Evolutionary conservation across 2,888 invertebrate genomes (phyloP).

Genomic region (Pardosa pseudoannulata): DNA sequence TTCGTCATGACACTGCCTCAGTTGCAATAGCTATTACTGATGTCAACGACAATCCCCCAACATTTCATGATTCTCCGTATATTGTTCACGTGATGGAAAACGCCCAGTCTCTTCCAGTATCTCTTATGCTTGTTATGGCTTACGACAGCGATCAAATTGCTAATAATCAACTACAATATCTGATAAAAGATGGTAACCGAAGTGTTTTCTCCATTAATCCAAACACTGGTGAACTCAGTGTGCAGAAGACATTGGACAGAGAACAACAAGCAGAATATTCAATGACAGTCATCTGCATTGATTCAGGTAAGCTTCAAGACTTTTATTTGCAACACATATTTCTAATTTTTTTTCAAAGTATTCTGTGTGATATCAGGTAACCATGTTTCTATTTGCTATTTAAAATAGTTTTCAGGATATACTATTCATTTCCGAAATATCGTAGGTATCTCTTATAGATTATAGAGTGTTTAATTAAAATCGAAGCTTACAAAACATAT

Average conservation of each 20-base stretch:
- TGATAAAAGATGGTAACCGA: slow-evolving; percentile 93
- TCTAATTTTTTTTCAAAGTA: too few species aligned
- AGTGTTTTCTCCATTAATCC: slow-evolving; percentile 91
- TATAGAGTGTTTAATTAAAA: too few species aligned
- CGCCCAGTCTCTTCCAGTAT: slow-evolving; percentile 83
- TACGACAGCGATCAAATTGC: slow-evolving; percentile 94
- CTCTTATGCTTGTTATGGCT: slow-evolving; percentile 84
- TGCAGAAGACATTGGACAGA: slow-evolving; percentile 88
- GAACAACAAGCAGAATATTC: slow-evolving; percentile 89
- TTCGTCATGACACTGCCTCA: slow-evolving; percentile 84
- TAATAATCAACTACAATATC: slow-evolving; percentile 93
- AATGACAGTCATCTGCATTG: slow-evolving; percentile 94
- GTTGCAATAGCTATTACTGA: slow-evolving; percentile 90
- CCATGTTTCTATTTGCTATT: too few species aligned
- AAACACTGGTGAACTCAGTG: slow-evolving; percentile 91
- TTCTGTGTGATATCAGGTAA: too few species aligned
- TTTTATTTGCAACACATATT: too few species aligned
- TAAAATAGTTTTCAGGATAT: too few species aligned
- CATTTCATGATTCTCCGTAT: slow-evolving; percentile 96
- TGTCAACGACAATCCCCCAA: slow-evolving; percentile 95
- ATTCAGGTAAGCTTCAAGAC: slow-evolving; percentile 87
- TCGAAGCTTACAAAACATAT: too few species aligned
- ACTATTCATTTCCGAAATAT: too few species aligned
- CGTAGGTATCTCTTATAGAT: too few species aligned
- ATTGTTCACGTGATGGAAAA: slow-evolving; percentile 92